Evolutionary conservation across 2,888 invertebrate species (phyloP).

Genomic region (Amphimallon solstitiale): DNA sequence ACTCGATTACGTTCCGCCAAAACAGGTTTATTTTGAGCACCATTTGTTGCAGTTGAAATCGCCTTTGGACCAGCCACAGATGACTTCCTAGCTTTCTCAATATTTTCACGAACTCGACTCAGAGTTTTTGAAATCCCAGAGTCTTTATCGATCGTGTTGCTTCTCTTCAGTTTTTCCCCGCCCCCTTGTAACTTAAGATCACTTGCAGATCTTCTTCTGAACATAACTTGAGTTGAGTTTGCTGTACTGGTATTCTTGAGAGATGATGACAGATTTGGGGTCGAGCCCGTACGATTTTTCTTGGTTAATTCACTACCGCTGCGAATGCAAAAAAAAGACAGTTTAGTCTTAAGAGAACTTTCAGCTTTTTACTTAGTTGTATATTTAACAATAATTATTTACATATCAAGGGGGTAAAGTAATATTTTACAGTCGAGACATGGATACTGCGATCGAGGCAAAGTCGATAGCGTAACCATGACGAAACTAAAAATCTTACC

Average conservation of each 20-base stretch:
- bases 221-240: conserved; percentile 31
- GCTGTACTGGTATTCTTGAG: conserved; percentile 20
- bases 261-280: conserved; percentile 35
- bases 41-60: neutral
- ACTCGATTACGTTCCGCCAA: conserved; percentile 28
- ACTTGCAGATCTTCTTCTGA: conserved; percentile 42
- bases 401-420: too few relatives aligned
- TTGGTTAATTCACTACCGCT: conserved; percentile 17
- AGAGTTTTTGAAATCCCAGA: conserved; percentile 16
- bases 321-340: conserved; percentile 13
- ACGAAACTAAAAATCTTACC: conserved; percentile 16
- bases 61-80: neutral
- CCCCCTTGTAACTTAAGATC: conserved; percentile 38
- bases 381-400: neutral
- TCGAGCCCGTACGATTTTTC: conserved; percentile 39
- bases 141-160: conserved; percentile 41
- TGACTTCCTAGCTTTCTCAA: conserved; percentile 13
- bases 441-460: neutral
- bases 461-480: neutral
- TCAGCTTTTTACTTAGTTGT: too few relatives aligned
- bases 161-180: conserved; percentile 35
- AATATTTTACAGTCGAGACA: neutral
- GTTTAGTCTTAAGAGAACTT: too few relatives aligned
- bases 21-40: conserved; percentile 3
- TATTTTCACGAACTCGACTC: conserved; percentile 21